These are phyloP conservation scores for Lobophora halterata DNA, from an alignment of 2,888 invertebrate species.

Conservation along the genomic window DNA sequence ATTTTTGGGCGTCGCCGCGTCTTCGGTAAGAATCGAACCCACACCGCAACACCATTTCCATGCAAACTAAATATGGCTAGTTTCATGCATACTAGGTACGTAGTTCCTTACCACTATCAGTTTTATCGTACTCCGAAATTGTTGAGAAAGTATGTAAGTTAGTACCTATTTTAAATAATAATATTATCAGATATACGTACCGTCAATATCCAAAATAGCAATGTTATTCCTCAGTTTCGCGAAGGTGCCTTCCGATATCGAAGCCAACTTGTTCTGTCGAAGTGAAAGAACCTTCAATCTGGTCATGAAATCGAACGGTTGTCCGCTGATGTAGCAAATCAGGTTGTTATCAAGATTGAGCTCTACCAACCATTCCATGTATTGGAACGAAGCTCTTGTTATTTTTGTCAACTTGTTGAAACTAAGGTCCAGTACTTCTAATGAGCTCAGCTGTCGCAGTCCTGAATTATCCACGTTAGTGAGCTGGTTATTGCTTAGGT, in stretches of 20 bases:
- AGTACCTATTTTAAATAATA: slow-evolving; percentile 1
- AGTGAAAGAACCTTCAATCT: slow-evolving; percentile 89
- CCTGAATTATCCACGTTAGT: slow-evolving; percentile 88
- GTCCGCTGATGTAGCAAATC: slow-evolving; percentile 89
- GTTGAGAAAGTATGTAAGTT: too few species aligned
- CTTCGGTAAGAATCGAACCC: too few species aligned
- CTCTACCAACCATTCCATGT: slow-evolving; percentile 93
- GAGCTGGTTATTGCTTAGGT: slow-evolving; percentile 91
- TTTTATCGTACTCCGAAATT: too few species aligned
- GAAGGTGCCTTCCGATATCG: slow-evolving; percentile 87
- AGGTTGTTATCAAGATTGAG: slow-evolving; percentile 91
- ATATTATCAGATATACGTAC: slow-evolving; percentile 64
- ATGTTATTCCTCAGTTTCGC: slow-evolving; percentile 89
- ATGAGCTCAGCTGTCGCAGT: slow-evolving; percentile 85
- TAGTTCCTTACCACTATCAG: too few species aligned
- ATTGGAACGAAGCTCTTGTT: slow-evolving; percentile 84
- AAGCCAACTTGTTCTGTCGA: slow-evolving; percentile 87
- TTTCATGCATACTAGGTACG: too few species aligned
- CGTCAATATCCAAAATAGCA: slow-evolving; percentile 91
- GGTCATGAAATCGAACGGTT: slow-evolving; percentile 92
- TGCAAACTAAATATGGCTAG: too few species aligned
- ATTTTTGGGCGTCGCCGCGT: too few species aligned
- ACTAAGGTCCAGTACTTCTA: slow-evolving; percentile 93
- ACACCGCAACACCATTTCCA: too few species aligned
- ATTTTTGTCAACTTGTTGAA: slow-evolving; percentile 87